Percentiles rank a stretch among this genome's conserved stretches.
phyloP scores from a whole-genome alignment of 2,113 vertebrate genomes.

The Rhodinocichla rosea region DNA sequence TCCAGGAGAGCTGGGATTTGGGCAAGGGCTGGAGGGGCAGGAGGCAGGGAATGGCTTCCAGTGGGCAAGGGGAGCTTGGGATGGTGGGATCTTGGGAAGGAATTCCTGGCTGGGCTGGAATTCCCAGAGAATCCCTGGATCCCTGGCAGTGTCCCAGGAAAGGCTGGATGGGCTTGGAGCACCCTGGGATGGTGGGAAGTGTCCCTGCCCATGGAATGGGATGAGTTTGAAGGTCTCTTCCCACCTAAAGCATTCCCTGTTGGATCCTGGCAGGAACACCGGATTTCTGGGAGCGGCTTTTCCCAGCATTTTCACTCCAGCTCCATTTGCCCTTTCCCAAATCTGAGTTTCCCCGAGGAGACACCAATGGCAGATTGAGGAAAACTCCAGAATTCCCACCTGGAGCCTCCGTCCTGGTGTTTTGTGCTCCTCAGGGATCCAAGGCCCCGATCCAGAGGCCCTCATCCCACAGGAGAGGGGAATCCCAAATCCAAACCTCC shows the following conservation, averaged over 20 bases:
- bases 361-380: too few species aligned
- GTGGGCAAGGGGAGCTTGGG: too few species aligned
- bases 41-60: too few species aligned
- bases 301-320: neutral
- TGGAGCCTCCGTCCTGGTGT: neutral
- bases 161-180: too few species aligned
- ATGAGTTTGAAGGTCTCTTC: neutral
- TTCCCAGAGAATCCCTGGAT: too few species aligned
- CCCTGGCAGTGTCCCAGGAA: too few species aligned
- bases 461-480: neutral
- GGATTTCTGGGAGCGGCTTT: neutral
- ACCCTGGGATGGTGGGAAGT: neutral
- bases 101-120: too few species aligned
- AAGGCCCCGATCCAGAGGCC: neutral
- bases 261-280: neutral
- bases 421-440: neutral
- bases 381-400: neutral
- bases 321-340: neutral
- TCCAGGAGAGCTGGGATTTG: too few species aligned
- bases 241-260: accelerated
- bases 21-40: too few species aligned
- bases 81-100: too few species aligned
- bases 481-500: neutral
- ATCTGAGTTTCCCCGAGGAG: neutral
- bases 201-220: neutral